Evolutionary conservation across 2,113 vertebrate species (phyloP), one percentile per base, ranked within the genome.

Genomic region (Urocolius indicus): DNA sequence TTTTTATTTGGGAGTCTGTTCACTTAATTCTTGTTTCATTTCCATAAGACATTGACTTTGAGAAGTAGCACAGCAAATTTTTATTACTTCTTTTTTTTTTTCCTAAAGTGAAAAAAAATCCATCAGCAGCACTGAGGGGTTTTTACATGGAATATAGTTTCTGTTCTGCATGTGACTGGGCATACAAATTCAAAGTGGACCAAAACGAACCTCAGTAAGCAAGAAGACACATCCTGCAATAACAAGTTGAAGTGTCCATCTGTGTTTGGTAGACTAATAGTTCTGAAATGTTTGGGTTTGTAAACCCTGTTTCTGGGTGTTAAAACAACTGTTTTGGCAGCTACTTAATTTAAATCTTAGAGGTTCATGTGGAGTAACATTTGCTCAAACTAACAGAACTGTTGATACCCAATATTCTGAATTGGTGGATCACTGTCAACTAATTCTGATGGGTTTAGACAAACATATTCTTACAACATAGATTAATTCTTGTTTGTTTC

Each of bases 281-380:
- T 97, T 97, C 95, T 95, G 94, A 93, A 69, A 87, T 41, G 87
- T 74, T 96, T 87, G 94, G 51, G 90, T 73, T 81, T 91, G 45
- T 78, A 66, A 38, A 38, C 74, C 85, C 87, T 73, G 49, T 19
- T 90, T 94, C 55, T 65, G 82, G 92, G 54, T 6, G 4, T 84
- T 63, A 45, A 65, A 94, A 57, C 66, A 87, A 24, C 66, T 90
- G 82, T 20, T 92, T 86, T 87, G 69, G 55, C 51, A 90, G n/a
- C 52, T 61, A 32, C n/a, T 75, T 76, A 23, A 6, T 85, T 85
- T 65, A 66, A 73, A 29, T 91, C 49, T 73, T 79, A 8, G 38
- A 94, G 74, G 46, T 91, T 76, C 85, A 74, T 85, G 71, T 36
- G 65, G 83, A 91, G 49, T 49, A 68, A 38, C 49, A 27, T 87